A percentile compares a stretch with the other conserved stretches of the same genome.
phyloP scores from a whole-genome alignment of 2,113 vertebrate species.

The Petroica traversi region DNA sequence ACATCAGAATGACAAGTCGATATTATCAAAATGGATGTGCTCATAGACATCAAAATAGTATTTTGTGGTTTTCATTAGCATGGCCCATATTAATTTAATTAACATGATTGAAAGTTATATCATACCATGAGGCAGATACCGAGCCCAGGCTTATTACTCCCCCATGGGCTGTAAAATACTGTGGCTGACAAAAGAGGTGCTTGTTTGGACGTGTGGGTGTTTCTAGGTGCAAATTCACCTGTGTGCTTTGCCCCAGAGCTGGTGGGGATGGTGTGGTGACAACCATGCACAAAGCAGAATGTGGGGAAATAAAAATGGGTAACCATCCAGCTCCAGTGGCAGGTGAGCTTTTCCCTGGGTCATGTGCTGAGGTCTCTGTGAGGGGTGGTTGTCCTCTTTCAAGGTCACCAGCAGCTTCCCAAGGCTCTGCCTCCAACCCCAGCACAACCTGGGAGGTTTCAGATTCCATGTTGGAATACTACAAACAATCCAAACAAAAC shows the following conservation, averaged over 20 bases:
- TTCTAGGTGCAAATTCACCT: background rate
- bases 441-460: background rate
- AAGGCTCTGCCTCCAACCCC: background rate
- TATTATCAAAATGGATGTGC: constrained; percentile 63
- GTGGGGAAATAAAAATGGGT: background rate
- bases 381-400: background rate
- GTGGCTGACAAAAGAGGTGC: background rate
- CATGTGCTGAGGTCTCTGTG: rapidly evolving
- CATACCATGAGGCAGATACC: background rate
- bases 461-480: background rate
- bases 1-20: constrained; percentile 38
- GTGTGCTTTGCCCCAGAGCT: background rate
- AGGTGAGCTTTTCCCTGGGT: background rate
- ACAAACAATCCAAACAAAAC: background rate
- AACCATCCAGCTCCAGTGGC: background rate
- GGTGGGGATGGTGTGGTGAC: background rate
- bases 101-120: constrained; percentile 66
- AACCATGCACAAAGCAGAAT: background rate
- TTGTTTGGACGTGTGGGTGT: background rate
- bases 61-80: constrained; percentile 71
- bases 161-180: constrained; percentile 25
- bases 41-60: constrained; percentile 56
- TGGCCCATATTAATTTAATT: constrained; percentile 74
- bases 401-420: background rate
- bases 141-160: constrained; percentile 18